phyloP scores from a whole-genome alignment of 1,140 invertebrate genomes.

The Aradophagus sp. region DNA sequence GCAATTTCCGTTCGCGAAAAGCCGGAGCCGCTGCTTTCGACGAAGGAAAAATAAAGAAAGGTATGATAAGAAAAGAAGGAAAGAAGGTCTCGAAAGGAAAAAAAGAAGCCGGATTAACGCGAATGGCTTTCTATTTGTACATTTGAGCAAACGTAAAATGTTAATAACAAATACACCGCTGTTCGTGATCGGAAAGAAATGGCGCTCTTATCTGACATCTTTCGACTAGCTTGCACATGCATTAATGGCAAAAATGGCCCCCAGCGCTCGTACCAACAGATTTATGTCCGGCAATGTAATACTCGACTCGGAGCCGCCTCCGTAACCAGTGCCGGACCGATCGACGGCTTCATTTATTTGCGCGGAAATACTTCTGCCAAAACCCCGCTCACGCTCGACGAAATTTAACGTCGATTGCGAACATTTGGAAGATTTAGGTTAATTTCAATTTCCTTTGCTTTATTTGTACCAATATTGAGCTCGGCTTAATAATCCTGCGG shows the following conservation, averaged over 20 bases:
- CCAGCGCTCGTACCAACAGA: constrained; percentile 60
- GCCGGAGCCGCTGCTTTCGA: too few relatives aligned
- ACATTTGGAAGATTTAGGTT: too few relatives aligned
- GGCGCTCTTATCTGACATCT: constrained; percentile 63
- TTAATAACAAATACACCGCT: constrained; percentile 42
- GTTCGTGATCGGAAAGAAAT: constrained; percentile 51
- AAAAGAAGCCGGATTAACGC: neutral
- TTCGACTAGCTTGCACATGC: constrained; percentile 57
- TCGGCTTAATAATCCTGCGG: too few relatives aligned
- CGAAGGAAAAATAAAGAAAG: neutral
- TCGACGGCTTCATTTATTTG: constrained; percentile 13
- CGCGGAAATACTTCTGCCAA: neutral
- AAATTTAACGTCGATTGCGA: too few relatives aligned
- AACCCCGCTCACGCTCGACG: too few relatives aligned
- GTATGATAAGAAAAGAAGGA: neutral
- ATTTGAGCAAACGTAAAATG: constrained; percentile 16
- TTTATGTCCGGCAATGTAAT: constrained; percentile 22
- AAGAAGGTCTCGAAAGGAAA: neutral
- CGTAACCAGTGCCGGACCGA: constrained; percentile 16
- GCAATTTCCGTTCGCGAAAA: too few relatives aligned
- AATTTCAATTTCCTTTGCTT: too few relatives aligned
- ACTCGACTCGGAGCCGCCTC: constrained; percentile 31
- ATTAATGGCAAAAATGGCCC: constrained; percentile 57
- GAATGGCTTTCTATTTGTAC: constrained; percentile 15
- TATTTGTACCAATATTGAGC: too few relatives aligned